Base-by-base conservation (phyloP, 2,888 invertebrate genomes). In the Crossocerus cetratus region DNA sequence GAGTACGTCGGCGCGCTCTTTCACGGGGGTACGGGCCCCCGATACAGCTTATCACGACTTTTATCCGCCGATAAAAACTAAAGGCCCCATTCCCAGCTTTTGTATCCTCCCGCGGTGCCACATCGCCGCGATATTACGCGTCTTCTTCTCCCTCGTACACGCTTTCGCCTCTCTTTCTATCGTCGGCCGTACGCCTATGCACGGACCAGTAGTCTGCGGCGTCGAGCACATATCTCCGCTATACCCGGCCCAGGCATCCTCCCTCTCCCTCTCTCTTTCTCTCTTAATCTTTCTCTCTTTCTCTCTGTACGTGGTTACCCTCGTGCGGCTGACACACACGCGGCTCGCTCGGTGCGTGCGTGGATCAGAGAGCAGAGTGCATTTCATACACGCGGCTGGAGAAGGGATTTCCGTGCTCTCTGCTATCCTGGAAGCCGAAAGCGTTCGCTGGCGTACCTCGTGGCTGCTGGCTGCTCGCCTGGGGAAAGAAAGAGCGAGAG, bases 1-100 rank as follows among this genome's bases (percentile, higher is more conserved):
- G 76, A 80, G 78, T 81, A 74, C 73, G 76, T 77, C 76, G 77
- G 75, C 68, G 74, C 80, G 76, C 77, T 84, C 81, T 83, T 84
- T 83, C 80, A 77, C 81, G 81, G 32, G 32, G 32, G 75, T 81
- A 82, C 79, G 78, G 49, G n/a, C 76, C 80, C 81, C 73, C 80
- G 88, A 87, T 86, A 84, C 82, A 86, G 87, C 87, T 89, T 90
- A 90, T 88, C 90, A 86, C 86, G 83, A 87, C 84, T 87, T 88
- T 88, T 88, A 88, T 84, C 86, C 82, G 76, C 54, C 86, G 86
- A 89, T 90, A 89, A 89, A 89, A 89, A 87, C 86, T 86, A 86
- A 88, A 86, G 87, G 86, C 87, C 86, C 87, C 84, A 86, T 87
- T 88, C 83, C 84, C 86, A 87, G 86, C 84, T 86, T 87, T 86